Percentiles rank a stretch among this genome's conserved stretches.
phyloP scores from a whole-genome alignment of 1,140 invertebrate genomes.

The Neodiprion fabricii region DNA sequence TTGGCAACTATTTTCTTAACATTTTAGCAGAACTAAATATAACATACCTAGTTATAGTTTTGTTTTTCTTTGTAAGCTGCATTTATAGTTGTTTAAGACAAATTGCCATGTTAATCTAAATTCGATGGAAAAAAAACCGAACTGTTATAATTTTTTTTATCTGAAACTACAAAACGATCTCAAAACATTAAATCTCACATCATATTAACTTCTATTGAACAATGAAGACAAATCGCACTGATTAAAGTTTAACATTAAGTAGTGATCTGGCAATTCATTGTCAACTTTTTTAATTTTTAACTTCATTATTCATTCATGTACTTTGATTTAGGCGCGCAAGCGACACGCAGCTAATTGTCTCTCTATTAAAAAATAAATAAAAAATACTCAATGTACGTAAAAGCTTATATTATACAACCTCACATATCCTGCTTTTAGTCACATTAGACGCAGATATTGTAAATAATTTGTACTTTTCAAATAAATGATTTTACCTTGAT shows the following conservation, averaged over 20 bases:
- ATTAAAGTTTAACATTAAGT: no score
- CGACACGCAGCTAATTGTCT: not conserved
- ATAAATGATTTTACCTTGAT: constrained; percentile 23
- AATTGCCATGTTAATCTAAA: not conserved
- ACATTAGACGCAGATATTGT: constrained; percentile 14
- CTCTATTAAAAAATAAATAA: not conserved
- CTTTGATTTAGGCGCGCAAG: no score
- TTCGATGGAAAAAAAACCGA: not conserved
- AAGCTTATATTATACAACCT: constrained; percentile 25
- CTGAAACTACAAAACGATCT: no score
- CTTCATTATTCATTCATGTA: no score
- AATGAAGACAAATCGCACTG: no score
- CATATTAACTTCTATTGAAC: no score
- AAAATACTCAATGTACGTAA: not conserved
- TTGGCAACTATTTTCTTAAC: no score
- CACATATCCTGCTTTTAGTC: constrained; percentile 4
- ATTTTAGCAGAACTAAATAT: no score
- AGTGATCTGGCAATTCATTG: no score
- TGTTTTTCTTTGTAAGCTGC: not conserved
- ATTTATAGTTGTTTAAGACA: not conserved
- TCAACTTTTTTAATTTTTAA: no score
- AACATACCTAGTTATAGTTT: not conserved
- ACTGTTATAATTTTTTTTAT: no score
- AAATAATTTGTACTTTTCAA: constrained; percentile 29
- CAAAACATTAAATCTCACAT: no score